These are phyloP conservation scores for Urechis unicinctus DNA, from an alignment of 2,888 invertebrate species.

Conservation along the genomic window DNA sequence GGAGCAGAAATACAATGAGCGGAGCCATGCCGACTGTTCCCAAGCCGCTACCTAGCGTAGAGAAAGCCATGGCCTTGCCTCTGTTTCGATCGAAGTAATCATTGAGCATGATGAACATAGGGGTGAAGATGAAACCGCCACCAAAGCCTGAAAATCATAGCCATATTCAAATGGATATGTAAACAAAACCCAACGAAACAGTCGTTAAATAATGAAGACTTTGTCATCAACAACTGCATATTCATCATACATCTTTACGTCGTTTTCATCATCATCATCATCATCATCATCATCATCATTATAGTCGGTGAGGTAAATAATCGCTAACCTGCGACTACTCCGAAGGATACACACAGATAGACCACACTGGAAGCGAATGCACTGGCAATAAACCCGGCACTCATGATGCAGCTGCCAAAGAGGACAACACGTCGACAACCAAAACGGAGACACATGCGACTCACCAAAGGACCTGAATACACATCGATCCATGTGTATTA, in stretches of 20 bases:
- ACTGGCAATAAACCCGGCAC: conserved; percentile 77
- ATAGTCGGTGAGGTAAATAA: no score
- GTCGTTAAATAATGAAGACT: no score
- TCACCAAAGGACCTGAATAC: conserved; percentile 72
- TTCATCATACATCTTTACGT: no score
- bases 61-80: conserved; percentile 17
- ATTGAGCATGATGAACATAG: conserved; percentile 16
- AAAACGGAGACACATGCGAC: conserved; percentile 75
- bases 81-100: conserved; percentile 21
- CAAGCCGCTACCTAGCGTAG: conserved; percentile 17
- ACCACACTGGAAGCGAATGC: conserved; percentile 73
- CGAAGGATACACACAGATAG: conserved; percentile 71
- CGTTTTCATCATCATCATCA: no score
- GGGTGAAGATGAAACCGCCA: conserved; percentile 13
- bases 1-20: conserved; percentile 9
- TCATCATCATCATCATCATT: no score
- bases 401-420: conserved; percentile 74
- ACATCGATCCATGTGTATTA: no score
- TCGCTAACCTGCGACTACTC: conserved; percentile 28
- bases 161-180: no score
- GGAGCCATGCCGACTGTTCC: conserved; percentile 16
- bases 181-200: no score
- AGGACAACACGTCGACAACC: conserved; percentile 78
- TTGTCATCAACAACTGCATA: no score
- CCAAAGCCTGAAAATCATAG: conserved; percentile 16